Percentiles rank a stretch among this genome's conserved stretches.
Conservation (phyloP, 2,888 invertebrate genomes). For the Melinaea marsaeus region DNA sequence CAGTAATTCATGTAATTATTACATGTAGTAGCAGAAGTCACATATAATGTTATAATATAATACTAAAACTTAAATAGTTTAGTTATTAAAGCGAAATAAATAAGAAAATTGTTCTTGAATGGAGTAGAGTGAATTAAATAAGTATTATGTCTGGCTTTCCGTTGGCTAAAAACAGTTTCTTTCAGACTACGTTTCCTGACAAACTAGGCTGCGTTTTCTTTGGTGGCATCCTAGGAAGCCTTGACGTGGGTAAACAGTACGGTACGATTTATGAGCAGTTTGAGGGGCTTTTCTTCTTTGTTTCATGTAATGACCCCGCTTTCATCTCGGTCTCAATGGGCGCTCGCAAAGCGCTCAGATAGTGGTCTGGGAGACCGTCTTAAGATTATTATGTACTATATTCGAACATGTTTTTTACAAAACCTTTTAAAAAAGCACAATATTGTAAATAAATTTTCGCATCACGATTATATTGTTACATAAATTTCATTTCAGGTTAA, state of each 20-base stretch:
- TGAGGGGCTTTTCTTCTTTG: conserved; percentile 73
- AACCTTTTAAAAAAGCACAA: not conserved
- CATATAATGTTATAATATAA: too few relatives aligned
- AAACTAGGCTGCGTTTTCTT: conserved; percentile 72
- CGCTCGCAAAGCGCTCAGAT: conserved; percentile 63
- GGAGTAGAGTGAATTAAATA: conserved; percentile 1
- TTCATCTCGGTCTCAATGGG: conserved; percentile 72
- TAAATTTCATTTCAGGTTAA: too few relatives aligned
- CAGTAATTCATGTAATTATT: too few relatives aligned
- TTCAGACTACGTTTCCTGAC: conserved; percentile 46
- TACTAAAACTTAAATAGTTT: too few relatives aligned
- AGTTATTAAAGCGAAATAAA: too few relatives aligned
- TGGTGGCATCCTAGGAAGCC: conserved; percentile 63
- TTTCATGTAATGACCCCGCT: conserved; percentile 76
- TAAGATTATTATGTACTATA: conserved; percentile 35
- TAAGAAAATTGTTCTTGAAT: not conserved
- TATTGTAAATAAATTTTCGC: not conserved
- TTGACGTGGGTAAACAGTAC: conserved; percentile 68
- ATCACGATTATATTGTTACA: too few relatives aligned
- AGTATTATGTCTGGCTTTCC: conserved; percentile 8
- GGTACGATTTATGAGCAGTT: conserved; percentile 73
- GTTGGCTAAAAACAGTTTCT: conserved; percentile 49
- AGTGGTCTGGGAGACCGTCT: conserved; percentile 44
- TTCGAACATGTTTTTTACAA: not conserved
- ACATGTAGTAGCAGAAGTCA: too few relatives aligned